These are phyloP conservation scores for Acleris cristana DNA, from an alignment of 2,888 invertebrate species.

Conservation along the genomic window DNA sequence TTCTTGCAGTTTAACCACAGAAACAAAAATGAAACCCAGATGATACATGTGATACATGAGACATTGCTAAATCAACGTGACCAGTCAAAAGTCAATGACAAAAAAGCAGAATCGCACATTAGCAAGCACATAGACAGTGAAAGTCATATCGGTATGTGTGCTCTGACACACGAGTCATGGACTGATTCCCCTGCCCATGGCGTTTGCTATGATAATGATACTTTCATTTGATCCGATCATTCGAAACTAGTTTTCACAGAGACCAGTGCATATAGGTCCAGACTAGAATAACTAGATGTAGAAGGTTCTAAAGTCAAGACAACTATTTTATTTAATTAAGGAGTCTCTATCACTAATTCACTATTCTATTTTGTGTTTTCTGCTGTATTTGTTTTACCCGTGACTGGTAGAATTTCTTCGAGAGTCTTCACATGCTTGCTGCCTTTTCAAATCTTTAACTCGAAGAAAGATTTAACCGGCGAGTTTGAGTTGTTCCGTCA, in stretches of 20 bases:
- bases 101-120: slow-evolving; percentile 23
- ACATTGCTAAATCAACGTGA: slow-evolving; percentile 5
- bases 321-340: background rate
- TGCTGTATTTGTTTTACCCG: background rate
- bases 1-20: too few relatives aligned
- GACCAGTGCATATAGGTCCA: slow-evolving; percentile 14
- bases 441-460: too few relatives aligned
- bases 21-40: background rate
- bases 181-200: slow-evolving; percentile 51
- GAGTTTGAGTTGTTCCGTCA: too few relatives aligned
- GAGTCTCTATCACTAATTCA: background rate
- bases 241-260: slow-evolving; percentile 32
- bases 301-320: slow-evolving; percentile 1
- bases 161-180: slow-evolving; percentile 50
- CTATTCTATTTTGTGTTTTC: background rate
- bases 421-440: background rate
- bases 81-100: slow-evolving; percentile 21
- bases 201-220: slow-evolving; percentile 52
- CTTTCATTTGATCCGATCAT: slow-evolving; percentile 47
- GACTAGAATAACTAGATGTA: slow-evolving; percentile 19
- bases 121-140: slow-evolving; percentile 48
- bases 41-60: background rate
- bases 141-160: slow-evolving; percentile 46
- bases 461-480: too few relatives aligned
- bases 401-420: background rate